Base-by-base conservation (phyloP, 1,140 invertebrate species). In the Hyles euphorbiae region DNA sequence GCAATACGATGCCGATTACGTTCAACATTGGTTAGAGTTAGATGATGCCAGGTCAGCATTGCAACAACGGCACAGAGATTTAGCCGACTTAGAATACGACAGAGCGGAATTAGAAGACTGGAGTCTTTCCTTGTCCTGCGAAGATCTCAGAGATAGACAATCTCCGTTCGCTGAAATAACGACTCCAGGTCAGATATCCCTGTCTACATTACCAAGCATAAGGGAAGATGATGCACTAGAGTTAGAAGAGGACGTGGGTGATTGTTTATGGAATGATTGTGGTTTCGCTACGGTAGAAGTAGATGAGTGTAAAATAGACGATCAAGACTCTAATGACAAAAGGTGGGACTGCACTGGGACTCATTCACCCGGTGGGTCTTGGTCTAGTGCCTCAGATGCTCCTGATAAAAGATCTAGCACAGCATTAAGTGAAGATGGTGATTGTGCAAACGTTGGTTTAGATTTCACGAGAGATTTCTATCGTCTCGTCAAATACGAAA, bases 401-500 rank as follows among this genome's bases (percentile, higher is more conserved):
- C 87, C 88, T 34, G 90, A 92, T 34, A 94, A 94, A 76, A 86
- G 93, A 67, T 94, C 93, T 1, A 94, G 93, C 36, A 92, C 92
- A 1, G 93, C 93, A 3, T 79, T 94, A 56, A 93, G 93, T 61
- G 92, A 92, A 50, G 93, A 93, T 69, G 91, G 91, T 5, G 92
- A 93, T 65, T 91, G 92, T 54, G 91, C 93, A 0, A 91, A 91
- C 5, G 89, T 94, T 6, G 94, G 94, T n/a, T 92, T 93, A 3
- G 93, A 95, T 80, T 95, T 95, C 66, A 95, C 94, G 4, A 88
- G 94, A 61, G 94, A 95, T 82, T 95, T 95, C 83, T 92, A 92
- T 73, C 91, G 94, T 34, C 90, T 95, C 53, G 94, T 95, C 40
- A 94, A 94, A 83, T 95, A 95, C 72, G 94, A 95, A 83, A 95